A percentile compares a stretch with the other conserved stretches of the same genome.
phyloP scores from a whole-genome alignment of 1,140 invertebrate genomes.

The Monomorium pharaonis region DNA sequence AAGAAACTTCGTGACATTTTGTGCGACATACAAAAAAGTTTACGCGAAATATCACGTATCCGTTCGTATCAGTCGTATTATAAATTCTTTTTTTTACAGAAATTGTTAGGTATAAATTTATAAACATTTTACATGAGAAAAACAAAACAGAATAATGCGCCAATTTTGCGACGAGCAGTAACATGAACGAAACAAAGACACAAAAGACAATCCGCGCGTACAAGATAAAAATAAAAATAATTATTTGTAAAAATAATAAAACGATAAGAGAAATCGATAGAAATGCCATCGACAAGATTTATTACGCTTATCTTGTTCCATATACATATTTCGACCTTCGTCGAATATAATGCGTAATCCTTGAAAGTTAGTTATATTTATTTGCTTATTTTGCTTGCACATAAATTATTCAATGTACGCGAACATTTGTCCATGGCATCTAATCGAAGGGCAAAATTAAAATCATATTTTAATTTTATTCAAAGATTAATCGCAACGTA shows the following conservation, averaged over 20 bases:
- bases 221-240: constrained; percentile 48
- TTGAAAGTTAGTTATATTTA: background rate
- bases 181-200: background rate
- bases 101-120: background rate
- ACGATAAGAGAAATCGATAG: background rate
- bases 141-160: background rate
- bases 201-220: constrained; percentile 24
- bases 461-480: constrained; percentile 27
- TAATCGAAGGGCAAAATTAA: background rate
- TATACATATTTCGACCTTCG: background rate
- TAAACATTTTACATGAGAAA: background rate
- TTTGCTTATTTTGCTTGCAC: background rate
- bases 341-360: background rate
- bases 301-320: background rate
- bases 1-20: constrained; percentile 3
- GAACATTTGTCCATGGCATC: background rate
- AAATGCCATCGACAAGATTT: constrained; percentile 45
- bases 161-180: background rate
- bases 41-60: background rate
- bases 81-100: background rate
- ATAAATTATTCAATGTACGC: constrained; percentile 3
- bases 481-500: background rate
- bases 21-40: background rate
- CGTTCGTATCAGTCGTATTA: background rate
- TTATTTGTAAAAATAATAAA: constrained; percentile 34